These are phyloP conservation scores for Forficula auricularia DNA, from an alignment of 1,140 invertebrate genomes.

Conservation along the genomic window DNA sequence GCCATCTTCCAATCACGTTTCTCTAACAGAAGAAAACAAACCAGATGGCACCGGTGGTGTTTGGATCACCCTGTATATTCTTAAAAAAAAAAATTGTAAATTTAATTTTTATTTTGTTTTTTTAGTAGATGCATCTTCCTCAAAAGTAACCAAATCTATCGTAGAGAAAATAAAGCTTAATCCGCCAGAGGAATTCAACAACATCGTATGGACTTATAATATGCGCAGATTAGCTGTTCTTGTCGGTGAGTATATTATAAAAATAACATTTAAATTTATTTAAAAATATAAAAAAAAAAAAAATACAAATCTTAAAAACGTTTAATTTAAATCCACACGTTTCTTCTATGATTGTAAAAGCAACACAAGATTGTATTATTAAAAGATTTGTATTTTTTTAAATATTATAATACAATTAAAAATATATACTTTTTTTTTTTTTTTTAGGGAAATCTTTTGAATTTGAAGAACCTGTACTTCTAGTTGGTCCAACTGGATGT, in stretches of 20 bases:
- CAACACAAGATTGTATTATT: neutral
- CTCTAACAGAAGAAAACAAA: too few species aligned
- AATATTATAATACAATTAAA: slow-evolving; percentile 2
- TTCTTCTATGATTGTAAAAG: too few species aligned
- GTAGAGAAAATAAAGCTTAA: slow-evolving; percentile 44
- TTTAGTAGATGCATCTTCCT: slow-evolving; percentile 45
- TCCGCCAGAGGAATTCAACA: slow-evolving; percentile 38
- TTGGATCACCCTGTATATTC: too few species aligned
- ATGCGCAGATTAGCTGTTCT: slow-evolving; percentile 85
- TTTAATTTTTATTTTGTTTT: slow-evolving; percentile 11
- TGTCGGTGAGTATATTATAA: slow-evolving; percentile 32
- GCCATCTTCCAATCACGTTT: too few species aligned
- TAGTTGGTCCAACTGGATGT: slow-evolving; percentile 96
- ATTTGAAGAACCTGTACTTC: slow-evolving; percentile 84
- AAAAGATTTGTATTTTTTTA: neutral
- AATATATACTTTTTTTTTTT: slow-evolving; percentile 4
- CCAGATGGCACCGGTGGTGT: too few species aligned
- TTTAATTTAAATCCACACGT: too few species aligned
- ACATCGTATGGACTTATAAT: slow-evolving; percentile 86
- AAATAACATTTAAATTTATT: neutral
- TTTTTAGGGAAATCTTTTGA: slow-evolving; percentile 52
- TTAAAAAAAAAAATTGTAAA: too few species aligned
- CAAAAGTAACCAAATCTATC: slow-evolving; percentile 54
- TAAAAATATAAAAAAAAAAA: too few species aligned
- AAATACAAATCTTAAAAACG: too few species aligned